Evolutionary conservation across 2,797 vertebrate genomes (phyloP).

Genomic region (Cossypha dichroa): DNA sequence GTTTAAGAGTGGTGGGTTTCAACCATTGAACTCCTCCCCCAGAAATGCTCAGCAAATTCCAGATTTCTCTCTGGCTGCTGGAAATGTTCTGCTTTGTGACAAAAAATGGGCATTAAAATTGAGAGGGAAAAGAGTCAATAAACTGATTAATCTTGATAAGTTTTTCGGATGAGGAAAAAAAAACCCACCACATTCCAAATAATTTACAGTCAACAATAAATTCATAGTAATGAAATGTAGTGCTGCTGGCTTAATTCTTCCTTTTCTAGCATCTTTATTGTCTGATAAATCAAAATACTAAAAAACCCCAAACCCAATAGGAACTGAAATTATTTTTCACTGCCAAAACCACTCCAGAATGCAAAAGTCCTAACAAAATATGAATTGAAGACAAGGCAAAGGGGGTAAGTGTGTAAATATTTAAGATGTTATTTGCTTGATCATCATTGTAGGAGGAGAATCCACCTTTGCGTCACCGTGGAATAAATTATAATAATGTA

Average conservation of each 20-base stretch:
- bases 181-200: neutral
- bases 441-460: neutral
- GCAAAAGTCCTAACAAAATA: neutral
- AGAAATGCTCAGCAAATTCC: neutral
- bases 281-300: neutral
- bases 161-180: neutral
- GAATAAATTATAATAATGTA: neutral
- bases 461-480: neutral
- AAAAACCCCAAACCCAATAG: accelerated
- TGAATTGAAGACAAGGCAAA: neutral
- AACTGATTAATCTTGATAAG: accelerated
- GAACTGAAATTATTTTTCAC: neutral
- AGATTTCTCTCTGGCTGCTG: neutral
- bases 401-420: neutral
- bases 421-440: neutral
- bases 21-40: neutral
- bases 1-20: neutral
- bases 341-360: neutral
- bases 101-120: neutral
- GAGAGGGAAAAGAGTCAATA: neutral
- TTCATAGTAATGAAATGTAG: neutral
- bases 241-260: neutral
- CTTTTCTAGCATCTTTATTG: neutral
- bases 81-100: neutral
- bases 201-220: neutral